Evolutionary conservation across 2,113 vertebrate genomes (phyloP).

Genomic region (Callionymus lyra): DNA sequence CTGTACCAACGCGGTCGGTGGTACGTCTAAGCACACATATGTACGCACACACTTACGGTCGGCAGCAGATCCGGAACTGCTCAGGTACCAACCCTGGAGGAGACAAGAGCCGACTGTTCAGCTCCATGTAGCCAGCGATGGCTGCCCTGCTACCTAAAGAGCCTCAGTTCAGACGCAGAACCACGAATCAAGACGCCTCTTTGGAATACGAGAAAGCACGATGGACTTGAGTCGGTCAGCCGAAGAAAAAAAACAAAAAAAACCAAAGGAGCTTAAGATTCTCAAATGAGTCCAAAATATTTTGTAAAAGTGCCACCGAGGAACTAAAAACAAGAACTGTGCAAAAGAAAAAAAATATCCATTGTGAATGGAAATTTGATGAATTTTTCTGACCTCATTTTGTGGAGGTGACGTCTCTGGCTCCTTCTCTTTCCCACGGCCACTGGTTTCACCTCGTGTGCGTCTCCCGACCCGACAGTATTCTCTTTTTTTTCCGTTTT

Average conservation of each 20-base stretch:
- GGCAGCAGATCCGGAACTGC: conserved; percentile 51
- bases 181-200: no score
- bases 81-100: conserved; percentile 30
- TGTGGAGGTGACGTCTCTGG: conserved; percentile 47
- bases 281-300: conserved; percentile 61
- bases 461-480: conserved; percentile 46
- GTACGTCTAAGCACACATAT: conserved; percentile 56
- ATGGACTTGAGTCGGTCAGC: conserved; percentile 56
- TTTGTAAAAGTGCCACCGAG: conserved; percentile 72
- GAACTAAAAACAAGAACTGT: conserved; percentile 40
- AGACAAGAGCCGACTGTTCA: conserved; percentile 24
- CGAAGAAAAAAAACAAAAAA: no score
- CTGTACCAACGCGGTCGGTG: conserved; percentile 43
- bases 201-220: conserved; percentile 21
- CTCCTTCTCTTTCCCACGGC: conserved; percentile 45
- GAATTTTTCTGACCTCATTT: conserved; percentile 64
- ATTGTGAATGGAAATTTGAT: conserved; percentile 49
- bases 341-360: conserved; percentile 21
- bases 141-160: conserved; percentile 48
- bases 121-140: conserved; percentile 18
- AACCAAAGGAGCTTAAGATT: conserved; percentile 85
- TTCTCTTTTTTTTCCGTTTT: conserved; percentile 66
- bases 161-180: conserved; percentile 25
- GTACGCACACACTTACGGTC: conserved; percentile 44
- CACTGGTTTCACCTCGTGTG: conserved; percentile 37